Conservation (phyloP, 2,888 invertebrate genomes). For the Temnothorax rugatulus region DNA sequence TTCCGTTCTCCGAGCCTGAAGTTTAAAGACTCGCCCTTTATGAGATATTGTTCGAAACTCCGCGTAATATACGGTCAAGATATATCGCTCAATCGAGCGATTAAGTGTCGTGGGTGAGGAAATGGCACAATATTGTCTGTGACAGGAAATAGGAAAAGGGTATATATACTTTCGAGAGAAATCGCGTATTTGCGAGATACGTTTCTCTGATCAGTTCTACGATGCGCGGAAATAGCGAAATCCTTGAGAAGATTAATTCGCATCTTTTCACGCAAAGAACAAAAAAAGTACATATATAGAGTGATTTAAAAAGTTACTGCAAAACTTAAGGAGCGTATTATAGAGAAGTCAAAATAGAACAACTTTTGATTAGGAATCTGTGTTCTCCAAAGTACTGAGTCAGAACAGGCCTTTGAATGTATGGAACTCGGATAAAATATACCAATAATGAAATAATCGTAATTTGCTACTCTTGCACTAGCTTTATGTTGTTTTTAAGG, state of each 20-base stretch:
- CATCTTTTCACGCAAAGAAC: not conserved
- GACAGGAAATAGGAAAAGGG: not conserved
- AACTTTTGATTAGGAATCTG: too few relatives aligned
- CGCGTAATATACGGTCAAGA: conserved; percentile 1
- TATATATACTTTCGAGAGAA: not conserved
- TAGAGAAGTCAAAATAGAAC: too few relatives aligned
- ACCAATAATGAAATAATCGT: too few relatives aligned
- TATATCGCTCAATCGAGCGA: not conserved
- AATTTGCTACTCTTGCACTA: too few relatives aligned
- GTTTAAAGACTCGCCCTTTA: not conserved
- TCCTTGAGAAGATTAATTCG: not conserved
- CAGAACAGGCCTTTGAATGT: too few relatives aligned
- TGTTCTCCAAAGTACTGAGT: too few relatives aligned
- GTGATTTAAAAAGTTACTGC: too few relatives aligned
- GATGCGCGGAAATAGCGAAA: not conserved
- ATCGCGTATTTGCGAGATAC: not conserved
- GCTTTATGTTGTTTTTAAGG: too few relatives aligned
- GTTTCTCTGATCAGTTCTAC: not conserved
- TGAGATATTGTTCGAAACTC: not conserved
- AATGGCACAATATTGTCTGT: not conserved
- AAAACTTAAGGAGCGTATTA: too few relatives aligned
- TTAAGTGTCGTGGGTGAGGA: not conserved
- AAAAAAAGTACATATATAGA: not conserved
- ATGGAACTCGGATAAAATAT: too few relatives aligned
- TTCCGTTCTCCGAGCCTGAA: not conserved